phyloP scores from a whole-genome alignment of 2,797 vertebrate species.

The Hemibagrus guttatus region DNA sequence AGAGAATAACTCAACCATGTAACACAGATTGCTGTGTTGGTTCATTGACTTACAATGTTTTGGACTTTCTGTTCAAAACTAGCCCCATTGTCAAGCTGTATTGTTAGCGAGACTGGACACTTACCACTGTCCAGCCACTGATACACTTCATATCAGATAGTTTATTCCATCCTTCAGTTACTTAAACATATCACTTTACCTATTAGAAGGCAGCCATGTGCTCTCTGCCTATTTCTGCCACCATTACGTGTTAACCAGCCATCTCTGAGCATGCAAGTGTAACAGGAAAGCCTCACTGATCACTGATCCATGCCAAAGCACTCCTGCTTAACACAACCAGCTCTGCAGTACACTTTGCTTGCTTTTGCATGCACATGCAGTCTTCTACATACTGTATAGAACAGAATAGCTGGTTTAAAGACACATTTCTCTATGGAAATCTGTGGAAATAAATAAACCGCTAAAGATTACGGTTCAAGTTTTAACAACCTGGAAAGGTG shows the following conservation, averaged over 20 bases:
- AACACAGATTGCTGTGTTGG: not conserved
- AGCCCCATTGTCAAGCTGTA: slow-evolving; percentile 19
- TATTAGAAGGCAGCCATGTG: slow-evolving; percentile 46
- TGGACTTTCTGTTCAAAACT: not conserved
- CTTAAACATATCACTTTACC: slow-evolving; percentile 60
- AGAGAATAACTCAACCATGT: not conserved
- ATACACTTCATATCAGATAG: slow-evolving; percentile 56
- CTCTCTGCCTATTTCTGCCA: slow-evolving; percentile 59
- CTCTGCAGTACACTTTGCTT: not conserved
- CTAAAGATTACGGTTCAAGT: not conserved
- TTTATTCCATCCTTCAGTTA: slow-evolving; percentile 60
- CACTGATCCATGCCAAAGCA: slow-evolving; percentile 5
- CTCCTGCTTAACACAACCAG: slow-evolving; percentile 16
- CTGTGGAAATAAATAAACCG: not conserved
- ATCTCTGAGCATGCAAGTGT: slow-evolving; percentile 53
- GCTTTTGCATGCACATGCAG: not conserved
- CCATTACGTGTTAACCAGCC: slow-evolving; percentile 50
- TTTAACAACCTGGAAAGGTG: not conserved
- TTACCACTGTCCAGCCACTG: slow-evolving; percentile 44
- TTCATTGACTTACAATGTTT: not conserved
- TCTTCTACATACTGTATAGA: not conserved
- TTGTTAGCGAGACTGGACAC: slow-evolving; percentile 37
- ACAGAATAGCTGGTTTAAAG: not conserved
- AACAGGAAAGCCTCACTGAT: slow-evolving; percentile 52
- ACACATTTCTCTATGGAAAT: not conserved